Conservation (phyloP, 1,140 invertebrate genomes). For the Cephus cinctus region DNA sequence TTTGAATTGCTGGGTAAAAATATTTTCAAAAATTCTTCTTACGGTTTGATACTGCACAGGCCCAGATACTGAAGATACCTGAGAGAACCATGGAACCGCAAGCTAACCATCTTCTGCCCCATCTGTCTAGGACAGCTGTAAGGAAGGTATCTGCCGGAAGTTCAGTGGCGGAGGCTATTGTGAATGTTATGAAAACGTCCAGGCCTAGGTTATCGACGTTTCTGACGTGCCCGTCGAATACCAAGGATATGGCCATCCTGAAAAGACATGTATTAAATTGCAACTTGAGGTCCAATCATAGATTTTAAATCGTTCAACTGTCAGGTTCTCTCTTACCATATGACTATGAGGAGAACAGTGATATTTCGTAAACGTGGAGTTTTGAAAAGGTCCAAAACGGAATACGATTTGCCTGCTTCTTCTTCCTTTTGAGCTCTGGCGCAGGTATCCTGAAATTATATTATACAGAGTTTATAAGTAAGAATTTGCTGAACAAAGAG, state of each 20-base stretch:
- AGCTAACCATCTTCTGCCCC: conserved; percentile 81
- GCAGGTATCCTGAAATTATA: conserved; percentile 62
- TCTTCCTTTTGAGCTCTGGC: conserved; percentile 66
- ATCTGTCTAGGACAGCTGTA: conserved; percentile 74
- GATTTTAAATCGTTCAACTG: too few relatives aligned
- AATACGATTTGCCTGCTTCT: conserved; percentile 67
- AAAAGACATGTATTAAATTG: not conserved
- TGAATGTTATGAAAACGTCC: conserved; percentile 81
- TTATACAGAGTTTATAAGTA: not conserved
- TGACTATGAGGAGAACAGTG: conserved; percentile 72
- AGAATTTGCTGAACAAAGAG: conserved; percentile 1
- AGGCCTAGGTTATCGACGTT: conserved; percentile 79
- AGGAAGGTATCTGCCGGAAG: conserved; percentile 81
- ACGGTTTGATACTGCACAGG: conserved; percentile 69
- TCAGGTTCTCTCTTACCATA: conserved; percentile 74
- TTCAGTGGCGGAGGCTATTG: conserved; percentile 78
- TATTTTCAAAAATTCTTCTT: conserved; percentile 36
- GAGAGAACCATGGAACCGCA: conserved; percentile 76
- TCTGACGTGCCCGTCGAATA: conserved; percentile 84
- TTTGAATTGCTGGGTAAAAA: too few relatives aligned
- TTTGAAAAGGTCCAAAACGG: conserved; percentile 75
- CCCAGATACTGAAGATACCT: conserved; percentile 77
- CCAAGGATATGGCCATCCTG: conserved; percentile 80
- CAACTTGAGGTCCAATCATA: not conserved
- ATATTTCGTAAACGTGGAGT: conserved; percentile 70